Conservation (phyloP, 2,797 vertebrate species). For the Sylvilagus floridanus region DNA sequence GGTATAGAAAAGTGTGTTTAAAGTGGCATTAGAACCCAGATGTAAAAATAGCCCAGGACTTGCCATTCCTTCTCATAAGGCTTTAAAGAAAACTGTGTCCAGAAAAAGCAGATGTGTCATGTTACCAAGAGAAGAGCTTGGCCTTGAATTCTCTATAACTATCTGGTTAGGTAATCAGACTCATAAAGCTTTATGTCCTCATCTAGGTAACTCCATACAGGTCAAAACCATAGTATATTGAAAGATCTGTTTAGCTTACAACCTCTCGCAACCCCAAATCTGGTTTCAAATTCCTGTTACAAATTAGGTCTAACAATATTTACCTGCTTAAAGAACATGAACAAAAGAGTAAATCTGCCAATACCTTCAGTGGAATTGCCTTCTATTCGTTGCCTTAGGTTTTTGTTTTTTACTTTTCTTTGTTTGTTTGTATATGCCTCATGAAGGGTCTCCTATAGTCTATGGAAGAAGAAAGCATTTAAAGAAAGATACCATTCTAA, state of each 20-base stretch:
- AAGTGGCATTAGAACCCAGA: conserved; percentile 8
- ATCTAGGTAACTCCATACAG: neutral
- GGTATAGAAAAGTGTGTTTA: neutral
- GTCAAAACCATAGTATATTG: neutral
- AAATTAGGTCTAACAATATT: neutral
- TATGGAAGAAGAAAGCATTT: neutral
- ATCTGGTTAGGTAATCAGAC: neutral
- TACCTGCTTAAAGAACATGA: neutral
- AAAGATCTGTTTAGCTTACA: neutral
- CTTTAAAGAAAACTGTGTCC: neutral
- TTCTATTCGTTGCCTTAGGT: neutral
- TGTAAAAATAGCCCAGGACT: conserved; percentile 14
- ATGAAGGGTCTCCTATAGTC: neutral
- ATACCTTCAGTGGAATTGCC: accelerated
- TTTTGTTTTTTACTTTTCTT: neutral
- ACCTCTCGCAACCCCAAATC: neutral
- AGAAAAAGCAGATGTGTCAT: neutral
- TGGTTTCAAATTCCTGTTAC: neutral
- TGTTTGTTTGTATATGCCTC: neutral
- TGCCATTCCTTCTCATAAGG: neutral
- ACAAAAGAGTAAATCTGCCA: neutral
- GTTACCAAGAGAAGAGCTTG: neutral
- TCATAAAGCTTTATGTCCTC: neutral
- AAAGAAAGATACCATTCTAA: neutral
- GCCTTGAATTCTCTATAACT: neutral